Base-by-base conservation (phyloP, 1,140 invertebrate species). In the Triops longicaudatus region DNA sequence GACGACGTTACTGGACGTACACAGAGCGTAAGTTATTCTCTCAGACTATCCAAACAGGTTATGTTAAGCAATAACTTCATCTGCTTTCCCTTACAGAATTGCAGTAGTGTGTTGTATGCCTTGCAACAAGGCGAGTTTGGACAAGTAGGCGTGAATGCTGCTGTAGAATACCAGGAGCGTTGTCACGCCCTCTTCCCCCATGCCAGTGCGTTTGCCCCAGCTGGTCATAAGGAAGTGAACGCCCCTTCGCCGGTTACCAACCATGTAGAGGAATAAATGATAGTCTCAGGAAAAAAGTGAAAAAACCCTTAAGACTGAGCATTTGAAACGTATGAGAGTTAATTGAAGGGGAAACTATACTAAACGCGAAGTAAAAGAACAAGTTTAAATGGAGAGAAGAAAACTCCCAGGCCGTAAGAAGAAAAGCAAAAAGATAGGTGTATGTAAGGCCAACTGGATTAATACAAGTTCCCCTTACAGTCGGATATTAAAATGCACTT, bases 121-220 rank as follows among this genome's bases (percentile, higher is more conserved):
- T 86, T 96, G 81, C 87, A 88, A 78, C 88, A 89, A 76, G 92
- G 91, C 72, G 91, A 93, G 79, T 93, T 95, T 82, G 93, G 93
- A 71, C 72, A 77, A 0, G 84, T 86, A 41, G 91, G 90, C 82
- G 90, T 91, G 72, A 82, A 88, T 37, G 87, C 88, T 78, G 88
- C 89, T 74, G 87, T 88, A 79, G 87, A 89, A 31, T 97, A 91
- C 83, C 87, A 91, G 80, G 84, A 84, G 26, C 87, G 87, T 80
- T 95, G 94, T 83, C 88, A 90, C 79, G 85, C 87, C 81, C 88
- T 87, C 78, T 96, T 93, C 83, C 91, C 85, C 11, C 80, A 82
- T 79, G 85, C 85, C 73, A 81, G 83, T 50, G 84, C 83, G 50
- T 87, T 86, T 80, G 78, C 78, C 74, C 78, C 79, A n/a, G 37